Percentiles rank a stretch among this genome's conserved stretches.
These are phyloP conservation scores for Cheilosia vulpina DNA, from an alignment of 2,888 invertebrate genomes.

Conservation along the genomic window DNA sequence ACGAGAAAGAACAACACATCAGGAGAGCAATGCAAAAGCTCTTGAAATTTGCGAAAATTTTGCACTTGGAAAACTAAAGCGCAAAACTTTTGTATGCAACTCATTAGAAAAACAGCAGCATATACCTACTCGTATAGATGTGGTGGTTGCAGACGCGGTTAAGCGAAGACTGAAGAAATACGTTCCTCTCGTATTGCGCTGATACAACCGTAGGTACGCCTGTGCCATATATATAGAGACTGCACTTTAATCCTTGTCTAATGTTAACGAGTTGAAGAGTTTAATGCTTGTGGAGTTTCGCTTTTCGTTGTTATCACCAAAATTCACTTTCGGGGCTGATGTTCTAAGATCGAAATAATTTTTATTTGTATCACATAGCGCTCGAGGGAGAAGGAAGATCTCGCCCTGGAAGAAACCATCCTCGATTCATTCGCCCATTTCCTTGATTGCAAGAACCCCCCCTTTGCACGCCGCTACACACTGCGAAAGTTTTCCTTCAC, in stretches of 20 bases:
- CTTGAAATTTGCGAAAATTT: conserved; percentile 25
- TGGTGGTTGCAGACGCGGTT: neutral
- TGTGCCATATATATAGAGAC: neutral
- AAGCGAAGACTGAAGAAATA: neutral
- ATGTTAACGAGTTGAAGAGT: conserved; percentile 38
- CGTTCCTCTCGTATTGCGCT: neutral
- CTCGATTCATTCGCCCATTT: neutral
- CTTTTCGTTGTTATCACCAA: conserved; percentile 27
- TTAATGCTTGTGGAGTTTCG: conserved; percentile 41
- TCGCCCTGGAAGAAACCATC: conserved; percentile 14
- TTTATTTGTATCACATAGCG: conserved; percentile 40
- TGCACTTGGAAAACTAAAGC: conserved; percentile 15
- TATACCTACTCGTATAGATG: neutral
- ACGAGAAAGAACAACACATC: conserved; percentile 49
- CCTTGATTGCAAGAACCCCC: conserved; percentile 26
- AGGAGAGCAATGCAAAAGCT: conserved; percentile 6
- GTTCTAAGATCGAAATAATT: conserved; percentile 37
- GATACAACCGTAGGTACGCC: no score
- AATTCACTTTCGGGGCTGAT: conserved; percentile 11
- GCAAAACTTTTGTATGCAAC: conserved; percentile 39
- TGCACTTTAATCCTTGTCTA: neutral
- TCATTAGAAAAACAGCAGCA: conserved; percentile 51
- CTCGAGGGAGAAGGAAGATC: conserved; percentile 5
- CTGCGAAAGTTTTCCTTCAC: conserved; percentile 54
- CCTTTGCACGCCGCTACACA: neutral